These are phyloP conservation scores for Platynereis dumerilii DNA, from an alignment of 2,888 invertebrate genomes.

Conservation along the genomic window DNA sequence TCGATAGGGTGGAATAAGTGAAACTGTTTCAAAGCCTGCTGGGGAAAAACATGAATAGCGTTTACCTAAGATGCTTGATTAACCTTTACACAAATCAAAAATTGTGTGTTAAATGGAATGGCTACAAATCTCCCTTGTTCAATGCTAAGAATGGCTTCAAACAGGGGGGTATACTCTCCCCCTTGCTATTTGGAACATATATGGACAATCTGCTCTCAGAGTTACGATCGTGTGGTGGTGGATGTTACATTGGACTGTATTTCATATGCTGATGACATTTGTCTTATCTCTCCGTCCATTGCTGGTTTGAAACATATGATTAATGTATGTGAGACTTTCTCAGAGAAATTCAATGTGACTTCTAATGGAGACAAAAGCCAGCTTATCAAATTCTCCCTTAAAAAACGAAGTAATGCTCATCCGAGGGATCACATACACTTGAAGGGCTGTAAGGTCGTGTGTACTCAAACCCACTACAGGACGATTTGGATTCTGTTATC, in stretches of 20 bases:
- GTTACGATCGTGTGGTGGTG: neutral
- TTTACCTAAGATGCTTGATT: too few relatives aligned
- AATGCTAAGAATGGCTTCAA: neutral
- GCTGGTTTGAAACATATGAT: neutral
- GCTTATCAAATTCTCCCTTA: too few relatives aligned
- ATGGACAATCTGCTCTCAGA: neutral
- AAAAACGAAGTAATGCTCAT: too few relatives aligned
- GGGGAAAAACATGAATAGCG: too few relatives aligned
- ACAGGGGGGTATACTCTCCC: too few relatives aligned
- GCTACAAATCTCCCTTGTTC: neutral
- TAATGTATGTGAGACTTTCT: neutral
- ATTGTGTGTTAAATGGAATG: neutral
- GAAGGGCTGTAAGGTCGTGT: too few relatives aligned
- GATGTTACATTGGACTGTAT: neutral
- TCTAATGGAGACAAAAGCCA: too few relatives aligned
- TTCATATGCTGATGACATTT: neutral
- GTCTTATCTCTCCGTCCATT: neutral
- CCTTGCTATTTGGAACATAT: neutral
- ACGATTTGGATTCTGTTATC: too few relatives aligned
- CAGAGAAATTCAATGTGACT: neutral
- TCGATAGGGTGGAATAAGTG: neutral
- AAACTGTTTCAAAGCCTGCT: neutral
- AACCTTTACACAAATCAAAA: too few relatives aligned
- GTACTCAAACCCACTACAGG: too few relatives aligned
- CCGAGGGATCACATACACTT: too few relatives aligned